Evolutionary conservation across 2,797 vertebrate species (phyloP).

Genomic region (Picus viridis): DNA sequence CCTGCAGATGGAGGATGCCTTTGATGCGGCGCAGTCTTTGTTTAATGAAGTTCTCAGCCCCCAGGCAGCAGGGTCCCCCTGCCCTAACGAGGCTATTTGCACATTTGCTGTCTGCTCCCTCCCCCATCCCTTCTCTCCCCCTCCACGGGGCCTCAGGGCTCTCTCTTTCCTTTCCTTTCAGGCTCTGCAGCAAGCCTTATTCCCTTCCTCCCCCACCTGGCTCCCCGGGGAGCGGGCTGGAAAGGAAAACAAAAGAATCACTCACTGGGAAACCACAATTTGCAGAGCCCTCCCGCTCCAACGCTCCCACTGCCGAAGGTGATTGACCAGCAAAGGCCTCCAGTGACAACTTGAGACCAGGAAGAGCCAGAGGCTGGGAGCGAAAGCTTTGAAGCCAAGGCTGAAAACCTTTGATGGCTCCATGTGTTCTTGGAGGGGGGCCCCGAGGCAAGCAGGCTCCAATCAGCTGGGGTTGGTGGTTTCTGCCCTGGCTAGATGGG

Average conservation of each 20-base stretch:
- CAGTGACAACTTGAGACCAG: background rate
- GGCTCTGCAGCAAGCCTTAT: background rate
- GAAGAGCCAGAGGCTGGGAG: background rate
- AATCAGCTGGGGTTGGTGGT: fast-evolving
- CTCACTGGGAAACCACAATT: background rate
- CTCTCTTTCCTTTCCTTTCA: constrained; percentile 32
- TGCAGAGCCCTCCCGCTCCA: background rate
- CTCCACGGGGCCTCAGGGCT: constrained; percentile 36
- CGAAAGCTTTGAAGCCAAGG: background rate
- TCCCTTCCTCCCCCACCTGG: constrained; percentile 64
- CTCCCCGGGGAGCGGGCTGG: constrained; percentile 31
- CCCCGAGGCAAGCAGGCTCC: background rate
- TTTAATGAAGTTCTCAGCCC: background rate
- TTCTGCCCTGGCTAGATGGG: background rate
- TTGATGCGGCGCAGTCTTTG: background rate
- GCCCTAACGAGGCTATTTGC: constrained; percentile 13
- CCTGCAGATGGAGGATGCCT: background rate
- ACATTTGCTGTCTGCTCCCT: background rate
- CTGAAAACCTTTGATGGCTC: background rate
- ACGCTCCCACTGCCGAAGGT: background rate
- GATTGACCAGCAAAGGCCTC: background rate
- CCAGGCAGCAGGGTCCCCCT: background rate
- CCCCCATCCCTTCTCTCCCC: constrained; percentile 19
- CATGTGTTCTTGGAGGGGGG: background rate
- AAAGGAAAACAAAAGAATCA: constrained; percentile 52